These are phyloP conservation scores for Hippasteria phrygiana DNA, from an alignment of 53 echinoderm and acorn worm species.

Conservation along the genomic window DNA sequence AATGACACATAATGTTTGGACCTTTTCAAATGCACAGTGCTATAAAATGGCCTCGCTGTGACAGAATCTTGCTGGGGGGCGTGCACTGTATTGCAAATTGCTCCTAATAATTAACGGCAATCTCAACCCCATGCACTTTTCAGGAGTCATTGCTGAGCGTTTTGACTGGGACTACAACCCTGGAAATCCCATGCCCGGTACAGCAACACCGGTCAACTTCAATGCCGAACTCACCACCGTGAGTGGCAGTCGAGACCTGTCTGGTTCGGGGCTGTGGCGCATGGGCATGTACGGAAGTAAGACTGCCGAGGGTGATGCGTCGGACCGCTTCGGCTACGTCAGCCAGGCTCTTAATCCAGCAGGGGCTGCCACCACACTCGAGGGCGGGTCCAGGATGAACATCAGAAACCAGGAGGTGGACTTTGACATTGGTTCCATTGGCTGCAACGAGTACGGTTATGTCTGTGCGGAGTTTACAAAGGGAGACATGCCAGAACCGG, in stretches of 20 bases:
- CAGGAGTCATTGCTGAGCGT: slow-evolving; percentile 86
- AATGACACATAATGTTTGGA: no score
- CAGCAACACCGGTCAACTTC: slow-evolving; percentile 67
- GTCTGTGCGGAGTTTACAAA: slow-evolving; percentile 92
- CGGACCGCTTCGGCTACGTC: slow-evolving; percentile 73
- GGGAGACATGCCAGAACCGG: slow-evolving; percentile 84
- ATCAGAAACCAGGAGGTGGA: slow-evolving; percentile 64
- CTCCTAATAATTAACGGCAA: no score
- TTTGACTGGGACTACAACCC: slow-evolving; percentile 77
- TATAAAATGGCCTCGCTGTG: no score
- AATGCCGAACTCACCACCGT: slow-evolving; percentile 64
- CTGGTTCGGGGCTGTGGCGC: slow-evolving; percentile 86
- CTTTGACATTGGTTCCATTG: slow-evolving; percentile 91
- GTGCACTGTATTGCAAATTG: no score
- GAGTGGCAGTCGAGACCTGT: slow-evolving; percentile 75
- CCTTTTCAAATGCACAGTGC: no score
- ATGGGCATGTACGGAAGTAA: slow-evolving; percentile 85
- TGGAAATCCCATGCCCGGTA: slow-evolving; percentile 75
- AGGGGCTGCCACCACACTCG: slow-evolving; percentile 69
- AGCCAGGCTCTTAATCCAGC: slow-evolving; percentile 71
- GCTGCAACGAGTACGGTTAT: slow-evolving; percentile 80
- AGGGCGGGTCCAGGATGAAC: slow-evolving; percentile 71
- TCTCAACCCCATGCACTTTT: background rate
- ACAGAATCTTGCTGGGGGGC: no score
- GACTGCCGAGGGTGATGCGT: slow-evolving; percentile 77